Conservation (phyloP, 2,797 vertebrate species). For the Etheostoma perlongum region DNA sequence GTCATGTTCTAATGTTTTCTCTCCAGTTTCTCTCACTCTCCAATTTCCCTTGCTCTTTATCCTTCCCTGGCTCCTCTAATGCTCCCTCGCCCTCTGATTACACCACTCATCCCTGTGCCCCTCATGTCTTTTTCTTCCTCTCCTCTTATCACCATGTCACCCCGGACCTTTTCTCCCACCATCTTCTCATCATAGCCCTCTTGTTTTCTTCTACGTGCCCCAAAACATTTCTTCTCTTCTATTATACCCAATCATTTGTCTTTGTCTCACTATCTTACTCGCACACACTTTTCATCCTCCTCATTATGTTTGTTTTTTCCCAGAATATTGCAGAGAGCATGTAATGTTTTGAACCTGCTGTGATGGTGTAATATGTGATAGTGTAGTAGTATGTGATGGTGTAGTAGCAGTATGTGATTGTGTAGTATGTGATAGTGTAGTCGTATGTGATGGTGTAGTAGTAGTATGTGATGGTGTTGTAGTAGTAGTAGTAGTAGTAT, state of each 20-base stretch:
- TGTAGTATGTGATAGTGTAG: too few relatives aligned
- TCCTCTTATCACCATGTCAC: constrained; percentile 8
- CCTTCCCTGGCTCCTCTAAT: constrained; percentile 28
- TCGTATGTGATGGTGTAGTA: too few relatives aligned
- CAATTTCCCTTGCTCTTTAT: constrained; percentile 7
- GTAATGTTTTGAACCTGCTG: background rate
- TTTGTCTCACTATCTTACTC: background rate
- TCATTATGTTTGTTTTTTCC: background rate
- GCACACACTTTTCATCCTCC: constrained; percentile 4
- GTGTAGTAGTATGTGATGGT: too few relatives aligned
- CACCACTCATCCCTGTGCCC: constrained; percentile 45
- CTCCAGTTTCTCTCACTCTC: background rate
- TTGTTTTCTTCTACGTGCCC: background rate
- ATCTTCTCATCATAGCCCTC: constrained; percentile 15
- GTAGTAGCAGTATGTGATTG: too few relatives aligned
- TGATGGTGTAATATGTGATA: too few relatives aligned
- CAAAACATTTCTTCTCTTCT: background rate
- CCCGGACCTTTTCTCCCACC: background rate
- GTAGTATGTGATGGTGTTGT: too few relatives aligned
- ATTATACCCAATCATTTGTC: background rate
- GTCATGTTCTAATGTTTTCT: constrained; percentile 1
- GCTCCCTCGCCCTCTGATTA: constrained; percentile 45
- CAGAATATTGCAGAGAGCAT: constrained; percentile 6
- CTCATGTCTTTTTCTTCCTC: constrained; percentile 16
- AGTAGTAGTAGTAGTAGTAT: too few relatives aligned